Evolutionary conservation across 2,797 vertebrate species (phyloP), one percentile per base, ranked within the genome.

Genomic region (Limnodromus scolopaceus): DNA sequence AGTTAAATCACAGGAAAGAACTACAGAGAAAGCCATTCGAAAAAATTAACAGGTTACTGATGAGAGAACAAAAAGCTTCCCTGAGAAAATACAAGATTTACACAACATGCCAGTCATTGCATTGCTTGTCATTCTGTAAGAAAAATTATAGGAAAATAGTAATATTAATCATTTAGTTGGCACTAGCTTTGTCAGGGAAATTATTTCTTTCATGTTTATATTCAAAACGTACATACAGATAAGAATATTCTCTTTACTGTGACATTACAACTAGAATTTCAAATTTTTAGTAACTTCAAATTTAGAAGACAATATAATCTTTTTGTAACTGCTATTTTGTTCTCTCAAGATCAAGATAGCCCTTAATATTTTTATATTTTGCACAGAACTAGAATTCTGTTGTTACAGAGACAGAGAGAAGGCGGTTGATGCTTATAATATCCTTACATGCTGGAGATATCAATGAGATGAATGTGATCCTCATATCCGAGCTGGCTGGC

Each of bases 381-480:
- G 27, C n/a, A 83, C 18, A 60, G 30, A 83, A 63, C n/a, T 53
- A 63, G 32, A 82, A 66, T 70, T 83, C 30, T 87, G 14, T 41
- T 65, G 6, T 54, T 92, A 53, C 11, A 60, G 30, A 86, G 53
- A 54, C 11, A 48, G 63, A 74, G 9, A 32, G 23, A 71, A 82
- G 90, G 25, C 51, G 48, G 9, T 23, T n/a, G 49, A 55, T 87
- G 48, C 28, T 80, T 20, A 13, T 84, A 22, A 70, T 36, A 69
- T 51, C 84, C 99, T 99, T 98, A 99, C 99, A 99, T 99, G 98
- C 99, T 99, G 90, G 99, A 99, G 97, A 99, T 99, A 97, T 99
- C 99, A 22, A 99, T 99, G 92, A 99, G 99, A 81, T 98, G 98
- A 96, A 98, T 97, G 94, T 99, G 99, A 63, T 99, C 98, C 76